Evolutionary conservation across 2,888 invertebrate genomes (phyloP).

Genomic region (Elysia crispata): DNA sequence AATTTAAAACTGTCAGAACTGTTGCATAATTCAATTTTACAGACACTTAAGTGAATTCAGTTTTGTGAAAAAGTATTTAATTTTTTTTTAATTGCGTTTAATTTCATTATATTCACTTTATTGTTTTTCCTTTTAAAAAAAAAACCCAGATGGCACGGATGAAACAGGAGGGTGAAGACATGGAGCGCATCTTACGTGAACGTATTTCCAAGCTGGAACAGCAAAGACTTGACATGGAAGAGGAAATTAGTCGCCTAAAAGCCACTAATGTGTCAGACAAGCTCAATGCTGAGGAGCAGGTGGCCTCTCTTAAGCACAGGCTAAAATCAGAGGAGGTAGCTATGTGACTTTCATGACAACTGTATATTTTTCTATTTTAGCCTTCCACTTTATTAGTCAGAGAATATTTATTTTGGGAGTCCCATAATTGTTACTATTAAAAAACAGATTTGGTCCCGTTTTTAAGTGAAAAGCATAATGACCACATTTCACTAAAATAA

Average conservation of each 20-base stretch:
- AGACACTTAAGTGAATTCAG: too few relatives aligned
- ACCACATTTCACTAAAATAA: too few relatives aligned
- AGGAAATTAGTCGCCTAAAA: slow-evolving; percentile 73
- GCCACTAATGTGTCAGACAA: slow-evolving; percentile 68
- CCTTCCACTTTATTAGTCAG: too few relatives aligned
- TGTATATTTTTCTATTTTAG: neutral
- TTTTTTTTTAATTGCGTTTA: too few relatives aligned
- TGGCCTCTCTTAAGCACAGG: slow-evolving; percentile 70
- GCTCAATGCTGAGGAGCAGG: slow-evolving; percentile 72
- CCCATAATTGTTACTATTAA: too few relatives aligned
- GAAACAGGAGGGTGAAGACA: slow-evolving; percentile 70
- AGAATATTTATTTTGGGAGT: too few relatives aligned
- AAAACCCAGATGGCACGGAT: slow-evolving; percentile 69
- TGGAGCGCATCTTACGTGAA: slow-evolving; percentile 72
- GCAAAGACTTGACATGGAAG: slow-evolving; percentile 72
- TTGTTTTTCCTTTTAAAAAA: neutral
- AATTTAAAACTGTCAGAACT: too few relatives aligned
- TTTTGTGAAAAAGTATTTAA: too few relatives aligned
- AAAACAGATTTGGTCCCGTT: too few relatives aligned
- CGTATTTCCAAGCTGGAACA: slow-evolving; percentile 72
- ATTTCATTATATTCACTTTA: too few relatives aligned
- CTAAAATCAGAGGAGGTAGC: slow-evolving; percentile 72
- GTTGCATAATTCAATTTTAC: too few relatives aligned
- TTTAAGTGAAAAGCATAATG: too few relatives aligned
- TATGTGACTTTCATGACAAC: neutral